Conservation (phyloP, 2,113 vertebrate genomes). For the Cyprinus carpio region DNA sequence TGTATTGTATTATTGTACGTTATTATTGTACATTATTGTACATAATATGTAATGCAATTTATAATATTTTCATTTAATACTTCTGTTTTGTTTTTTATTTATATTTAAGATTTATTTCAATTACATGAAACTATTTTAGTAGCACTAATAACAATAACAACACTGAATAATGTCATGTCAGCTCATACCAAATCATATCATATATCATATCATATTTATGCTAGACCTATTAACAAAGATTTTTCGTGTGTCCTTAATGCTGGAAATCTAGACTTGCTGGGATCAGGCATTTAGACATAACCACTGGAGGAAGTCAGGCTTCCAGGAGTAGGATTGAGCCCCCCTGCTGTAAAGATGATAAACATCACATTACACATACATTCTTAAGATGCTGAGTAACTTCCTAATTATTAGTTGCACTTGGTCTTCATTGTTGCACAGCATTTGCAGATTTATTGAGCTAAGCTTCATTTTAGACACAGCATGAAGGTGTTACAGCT, state of each 20-base stretch:
- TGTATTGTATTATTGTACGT: too few species aligned
- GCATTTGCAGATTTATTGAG: neutral
- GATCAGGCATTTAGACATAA: neutral
- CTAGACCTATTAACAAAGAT: too few species aligned
- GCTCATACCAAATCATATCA: too few species aligned
- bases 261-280: neutral
- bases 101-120: too few species aligned
- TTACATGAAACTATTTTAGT: too few species aligned
- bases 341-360: neutral
- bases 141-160: too few species aligned
- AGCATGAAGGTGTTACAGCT: neutral
- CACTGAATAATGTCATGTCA: too few species aligned
- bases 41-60: too few species aligned
- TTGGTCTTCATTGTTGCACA: slow-evolving; percentile 1
- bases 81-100: too few species aligned
- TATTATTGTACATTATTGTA: too few species aligned
- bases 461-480: slow-evolving; percentile 5
- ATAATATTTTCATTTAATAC: too few species aligned
- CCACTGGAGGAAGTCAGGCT: neutral
- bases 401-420: neutral
- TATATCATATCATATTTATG: too few species aligned
- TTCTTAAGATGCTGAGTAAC: slow-evolving; percentile 15
- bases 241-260: neutral
- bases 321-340: neutral
- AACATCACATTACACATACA: neutral